Percentiles rank a stretch among this genome's conserved stretches.
Conservation (phyloP, 2,113 vertebrate genomes). For the Apteryx owenii region DNA sequence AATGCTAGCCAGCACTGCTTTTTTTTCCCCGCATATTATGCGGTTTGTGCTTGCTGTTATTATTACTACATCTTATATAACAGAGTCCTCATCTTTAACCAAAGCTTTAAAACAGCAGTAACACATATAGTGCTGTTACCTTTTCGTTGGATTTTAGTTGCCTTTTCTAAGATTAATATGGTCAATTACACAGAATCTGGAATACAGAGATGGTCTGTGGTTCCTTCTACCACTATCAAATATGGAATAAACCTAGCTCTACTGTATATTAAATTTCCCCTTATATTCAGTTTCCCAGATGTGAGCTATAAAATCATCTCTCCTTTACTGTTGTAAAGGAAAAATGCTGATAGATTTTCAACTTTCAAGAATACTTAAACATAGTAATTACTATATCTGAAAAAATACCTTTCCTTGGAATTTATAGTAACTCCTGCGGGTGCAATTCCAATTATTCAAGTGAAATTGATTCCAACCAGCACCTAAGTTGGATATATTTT, state of each 20-base stretch:
- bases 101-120: neutral
- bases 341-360: fast-evolving
- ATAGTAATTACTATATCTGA: neutral
- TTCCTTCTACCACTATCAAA: neutral
- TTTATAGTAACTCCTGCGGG: neutral
- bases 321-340: neutral
- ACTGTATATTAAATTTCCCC: neutral
- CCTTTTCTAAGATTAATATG: neutral
- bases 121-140: neutral
- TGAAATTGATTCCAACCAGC: neutral
- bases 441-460: neutral
- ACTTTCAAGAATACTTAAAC: neutral
- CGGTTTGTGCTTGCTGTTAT: neutral
- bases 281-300: neutral
- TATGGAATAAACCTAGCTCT: neutral
- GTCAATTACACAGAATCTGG: neutral
- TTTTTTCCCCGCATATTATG: neutral
- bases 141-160: neutral
- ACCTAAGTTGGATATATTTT: neutral
- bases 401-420: neutral
- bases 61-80: neutral
- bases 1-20: neutral
- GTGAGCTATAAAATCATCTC: fast-evolving
- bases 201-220: neutral
- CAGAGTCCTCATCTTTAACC: neutral